A percentile compares a stretch with the other conserved stretches of the same genome.
Evolutionary conservation across 2,888 invertebrate genomes (phyloP).

Genomic region (Pterostichus niger): DNA sequence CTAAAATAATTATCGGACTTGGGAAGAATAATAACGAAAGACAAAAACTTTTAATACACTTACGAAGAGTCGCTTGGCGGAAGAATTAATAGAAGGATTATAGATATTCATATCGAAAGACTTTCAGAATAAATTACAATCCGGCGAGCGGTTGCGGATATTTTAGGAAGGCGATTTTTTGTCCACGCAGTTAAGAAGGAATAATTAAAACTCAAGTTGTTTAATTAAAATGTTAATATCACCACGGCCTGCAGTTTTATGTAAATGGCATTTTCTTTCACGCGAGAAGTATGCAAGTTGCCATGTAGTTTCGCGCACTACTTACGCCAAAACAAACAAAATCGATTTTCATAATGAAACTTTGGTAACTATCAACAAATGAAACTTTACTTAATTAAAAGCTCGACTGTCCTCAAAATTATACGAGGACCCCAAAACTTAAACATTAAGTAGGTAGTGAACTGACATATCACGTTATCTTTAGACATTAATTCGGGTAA

Average conservation of each 20-base stretch:
- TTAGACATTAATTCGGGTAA: constrained; percentile 58
- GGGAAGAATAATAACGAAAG: constrained; percentile 52
- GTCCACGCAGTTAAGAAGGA: constrained; percentile 28
- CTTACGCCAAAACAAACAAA: constrained; percentile 31
- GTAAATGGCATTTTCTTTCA: constrained; percentile 48
- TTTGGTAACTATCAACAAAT: constrained; percentile 61
- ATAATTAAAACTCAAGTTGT: constrained; percentile 64
- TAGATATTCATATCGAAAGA: constrained; percentile 63
- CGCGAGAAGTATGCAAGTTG: not conserved
- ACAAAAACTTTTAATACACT: constrained; percentile 61
- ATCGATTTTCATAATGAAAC: constrained; percentile 53
- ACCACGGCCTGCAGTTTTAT: constrained; percentile 49
- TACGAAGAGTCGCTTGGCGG: constrained; percentile 43
- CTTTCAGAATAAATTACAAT: constrained; percentile 57
- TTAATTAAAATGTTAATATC: constrained; percentile 66
- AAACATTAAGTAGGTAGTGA: constrained; percentile 60
- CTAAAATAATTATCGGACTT: constrained; percentile 64
- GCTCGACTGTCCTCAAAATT: constrained; percentile 50
- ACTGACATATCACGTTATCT: constrained; percentile 54
- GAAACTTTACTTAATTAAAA: constrained; percentile 62
- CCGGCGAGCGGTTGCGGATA: constrained; percentile 6
- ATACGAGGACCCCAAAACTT: constrained; percentile 42
- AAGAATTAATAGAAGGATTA: constrained; percentile 60
- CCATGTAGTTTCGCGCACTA: constrained; percentile 17
- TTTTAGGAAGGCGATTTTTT: constrained; percentile 50